These are phyloP conservation scores for Petrolisthes manimaculis DNA, from an alignment of 2,888 invertebrate genomes.

Conservation along the genomic window DNA sequence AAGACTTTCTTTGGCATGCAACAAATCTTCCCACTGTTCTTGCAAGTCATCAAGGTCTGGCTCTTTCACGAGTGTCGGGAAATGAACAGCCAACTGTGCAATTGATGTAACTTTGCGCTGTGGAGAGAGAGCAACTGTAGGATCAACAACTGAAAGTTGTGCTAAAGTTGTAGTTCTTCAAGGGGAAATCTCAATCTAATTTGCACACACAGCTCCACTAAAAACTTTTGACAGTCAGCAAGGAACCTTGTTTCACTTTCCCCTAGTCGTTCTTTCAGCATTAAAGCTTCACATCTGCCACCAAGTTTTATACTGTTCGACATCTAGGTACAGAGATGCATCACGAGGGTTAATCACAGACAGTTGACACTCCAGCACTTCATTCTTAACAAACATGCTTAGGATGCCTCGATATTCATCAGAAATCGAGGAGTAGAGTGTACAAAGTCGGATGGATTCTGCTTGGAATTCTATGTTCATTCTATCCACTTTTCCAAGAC, in stretches of 20 bases:
- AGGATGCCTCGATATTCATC: neutral
- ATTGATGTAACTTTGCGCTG: conserved; percentile 19
- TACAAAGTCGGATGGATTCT: neutral
- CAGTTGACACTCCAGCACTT: neutral
- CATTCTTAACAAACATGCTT: conserved; percentile 19
- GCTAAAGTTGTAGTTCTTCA: conserved; percentile 22
- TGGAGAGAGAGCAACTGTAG: conserved; percentile 21
- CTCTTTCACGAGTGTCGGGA: conserved; percentile 24
- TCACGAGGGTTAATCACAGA: conserved; percentile 20
- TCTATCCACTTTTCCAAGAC: conserved; percentile 18
- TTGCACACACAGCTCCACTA: conserved; percentile 27
- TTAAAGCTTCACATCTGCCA: conserved; percentile 10
- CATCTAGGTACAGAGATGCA: conserved; percentile 1
- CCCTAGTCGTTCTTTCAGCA: neutral
- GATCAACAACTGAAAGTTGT: conserved; percentile 18
- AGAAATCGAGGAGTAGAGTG: neutral
- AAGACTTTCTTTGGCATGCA: conserved; percentile 35
- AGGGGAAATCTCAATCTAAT: conserved; percentile 38
- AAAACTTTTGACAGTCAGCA: neutral
- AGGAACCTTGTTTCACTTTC: neutral
- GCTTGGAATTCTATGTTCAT: too few relatives aligned
- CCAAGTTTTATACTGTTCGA: neutral
- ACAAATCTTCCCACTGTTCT: conserved; percentile 37
- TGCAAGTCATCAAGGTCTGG: conserved; percentile 40
- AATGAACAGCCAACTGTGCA: conserved; percentile 17